Conservation (phyloP, 2,113 vertebrate species). For the Thalassoma bifasciatum region DNA sequence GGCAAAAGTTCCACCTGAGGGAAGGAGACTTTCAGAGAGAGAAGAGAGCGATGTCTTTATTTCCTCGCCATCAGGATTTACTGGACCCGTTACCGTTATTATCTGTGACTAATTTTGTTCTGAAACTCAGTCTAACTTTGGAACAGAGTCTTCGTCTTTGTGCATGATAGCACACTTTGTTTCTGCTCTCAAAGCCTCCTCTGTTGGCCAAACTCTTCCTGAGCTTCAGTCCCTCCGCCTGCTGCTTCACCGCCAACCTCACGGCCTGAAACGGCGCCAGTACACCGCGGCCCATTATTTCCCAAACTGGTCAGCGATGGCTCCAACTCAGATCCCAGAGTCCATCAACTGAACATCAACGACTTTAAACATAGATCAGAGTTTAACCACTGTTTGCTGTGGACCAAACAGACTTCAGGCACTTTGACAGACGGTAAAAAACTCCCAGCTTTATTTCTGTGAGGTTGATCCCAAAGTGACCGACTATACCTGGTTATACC, state of each 20-base stretch:
- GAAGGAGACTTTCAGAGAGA: background rate
- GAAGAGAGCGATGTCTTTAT: constrained; percentile 3
- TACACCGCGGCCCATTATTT: constrained; percentile 27
- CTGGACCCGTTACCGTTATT: background rate
- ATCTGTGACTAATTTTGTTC: background rate
- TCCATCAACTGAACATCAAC: constrained; percentile 12
- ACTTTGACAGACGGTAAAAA: too few relatives aligned
- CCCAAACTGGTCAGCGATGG: constrained; percentile 8
- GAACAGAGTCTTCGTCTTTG: background rate
- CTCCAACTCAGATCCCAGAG: constrained; percentile 8
- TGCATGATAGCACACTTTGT: constrained; percentile 27
- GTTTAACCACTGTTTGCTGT: too few relatives aligned
- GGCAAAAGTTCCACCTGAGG: background rate
- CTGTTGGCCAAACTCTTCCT: constrained; percentile 29
- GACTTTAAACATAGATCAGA: background rate
- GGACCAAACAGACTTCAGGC: too few relatives aligned
- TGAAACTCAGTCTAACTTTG: background rate
- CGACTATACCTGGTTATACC: too few relatives aligned
- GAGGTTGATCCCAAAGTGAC: too few relatives aligned
- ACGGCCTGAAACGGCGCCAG: constrained; percentile 49
- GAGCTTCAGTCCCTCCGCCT: constrained; percentile 30
- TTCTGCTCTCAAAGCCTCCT: constrained; percentile 45
- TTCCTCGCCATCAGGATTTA: background rate
- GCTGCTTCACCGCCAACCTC: constrained; percentile 40
- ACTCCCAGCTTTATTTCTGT: too few relatives aligned